Percentiles rank a stretch among this genome's conserved stretches.
Evolutionary conservation across 2,888 invertebrate species (phyloP).

Genomic region (Alentia gelatinosa): DNA sequence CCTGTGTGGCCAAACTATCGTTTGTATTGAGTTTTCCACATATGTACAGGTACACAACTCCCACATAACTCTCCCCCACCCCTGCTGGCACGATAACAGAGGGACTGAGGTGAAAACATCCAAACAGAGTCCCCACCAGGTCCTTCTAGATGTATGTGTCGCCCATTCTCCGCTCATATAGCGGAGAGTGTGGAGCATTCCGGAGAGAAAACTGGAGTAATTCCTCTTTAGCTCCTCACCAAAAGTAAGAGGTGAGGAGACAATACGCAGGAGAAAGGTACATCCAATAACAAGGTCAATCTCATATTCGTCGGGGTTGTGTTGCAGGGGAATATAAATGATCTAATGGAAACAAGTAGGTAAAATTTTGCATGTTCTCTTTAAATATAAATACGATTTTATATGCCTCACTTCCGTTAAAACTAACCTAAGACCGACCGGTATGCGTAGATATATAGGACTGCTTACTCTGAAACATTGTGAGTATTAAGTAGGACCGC

Average conservation of each 20-base stretch:
- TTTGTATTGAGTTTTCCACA: background rate
- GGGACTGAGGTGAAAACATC: background rate
- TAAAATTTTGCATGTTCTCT: background rate
- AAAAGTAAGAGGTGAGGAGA: background rate
- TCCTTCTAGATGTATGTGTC: background rate
- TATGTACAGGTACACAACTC: background rate
- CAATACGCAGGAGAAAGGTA: background rate
- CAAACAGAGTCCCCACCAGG: background rate
- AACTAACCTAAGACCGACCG: background rate
- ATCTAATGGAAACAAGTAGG: background rate
- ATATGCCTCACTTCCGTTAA: background rate
- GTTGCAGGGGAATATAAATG: background rate
- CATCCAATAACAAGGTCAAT: background rate
- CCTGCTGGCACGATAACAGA: constrained; percentile 14
- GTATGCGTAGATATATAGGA: background rate
- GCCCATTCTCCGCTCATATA: background rate
- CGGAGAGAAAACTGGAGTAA: background rate
- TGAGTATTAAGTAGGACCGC: no score
- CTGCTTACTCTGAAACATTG: no score
- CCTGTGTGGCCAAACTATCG: background rate
- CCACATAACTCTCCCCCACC: background rate
- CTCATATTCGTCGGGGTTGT: background rate
- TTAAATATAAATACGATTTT: background rate
- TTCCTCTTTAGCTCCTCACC: constrained; percentile 17
- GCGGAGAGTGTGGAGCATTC: background rate